These are phyloP conservation scores for Drosophila navojoa DNA, from an alignment of 1,140 invertebrate genomes.

Conservation along the genomic window DNA sequence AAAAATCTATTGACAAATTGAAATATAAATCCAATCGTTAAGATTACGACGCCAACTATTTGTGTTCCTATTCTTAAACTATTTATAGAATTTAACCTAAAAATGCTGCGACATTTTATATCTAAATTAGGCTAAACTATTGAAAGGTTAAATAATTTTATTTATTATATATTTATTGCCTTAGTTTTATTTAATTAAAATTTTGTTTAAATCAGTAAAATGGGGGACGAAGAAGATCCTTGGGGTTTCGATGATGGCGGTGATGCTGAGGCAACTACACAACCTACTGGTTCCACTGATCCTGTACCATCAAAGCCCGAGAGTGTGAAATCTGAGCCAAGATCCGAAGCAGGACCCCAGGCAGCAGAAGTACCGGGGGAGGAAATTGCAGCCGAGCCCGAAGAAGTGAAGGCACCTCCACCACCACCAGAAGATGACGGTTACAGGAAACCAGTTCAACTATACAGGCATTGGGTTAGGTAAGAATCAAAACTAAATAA, in stretches of 20 bases:
- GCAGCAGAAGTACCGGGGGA: slow-evolving; percentile 57
- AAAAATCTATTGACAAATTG: not conserved
- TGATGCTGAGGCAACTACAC: slow-evolving; percentile 37
- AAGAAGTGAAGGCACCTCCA: slow-evolving; percentile 84
- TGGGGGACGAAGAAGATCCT: slow-evolving; percentile 84
- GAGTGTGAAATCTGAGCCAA: slow-evolving; percentile 74
- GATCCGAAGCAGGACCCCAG: slow-evolving; percentile 49
- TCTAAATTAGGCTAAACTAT: not conserved
- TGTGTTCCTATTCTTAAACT: not conserved
- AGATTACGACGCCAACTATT: slow-evolving; percentile 8
- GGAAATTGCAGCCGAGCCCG: slow-evolving; percentile 67
- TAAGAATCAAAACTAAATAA: slow-evolving; percentile 56
- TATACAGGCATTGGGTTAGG: slow-evolving; percentile 90
- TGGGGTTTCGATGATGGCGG: slow-evolving; percentile 77
- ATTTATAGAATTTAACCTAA: not conserved
- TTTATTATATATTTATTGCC: not conserved
- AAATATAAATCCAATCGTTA: not conserved
- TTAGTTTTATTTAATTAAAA: not conserved
- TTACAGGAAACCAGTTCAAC: slow-evolving; percentile 85
- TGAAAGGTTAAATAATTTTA: not conserved
- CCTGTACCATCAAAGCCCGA: slow-evolving; percentile 58
- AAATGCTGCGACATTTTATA: not conserved
- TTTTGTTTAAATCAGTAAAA: slow-evolving; percentile 50
- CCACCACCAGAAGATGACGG: slow-evolving; percentile 85
- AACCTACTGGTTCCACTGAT: slow-evolving; percentile 36